Percentiles rank a stretch among this genome's conserved stretches.
Conservation (phyloP, 2,113 vertebrate genomes). For the Ceuthmochares aereus region DNA sequence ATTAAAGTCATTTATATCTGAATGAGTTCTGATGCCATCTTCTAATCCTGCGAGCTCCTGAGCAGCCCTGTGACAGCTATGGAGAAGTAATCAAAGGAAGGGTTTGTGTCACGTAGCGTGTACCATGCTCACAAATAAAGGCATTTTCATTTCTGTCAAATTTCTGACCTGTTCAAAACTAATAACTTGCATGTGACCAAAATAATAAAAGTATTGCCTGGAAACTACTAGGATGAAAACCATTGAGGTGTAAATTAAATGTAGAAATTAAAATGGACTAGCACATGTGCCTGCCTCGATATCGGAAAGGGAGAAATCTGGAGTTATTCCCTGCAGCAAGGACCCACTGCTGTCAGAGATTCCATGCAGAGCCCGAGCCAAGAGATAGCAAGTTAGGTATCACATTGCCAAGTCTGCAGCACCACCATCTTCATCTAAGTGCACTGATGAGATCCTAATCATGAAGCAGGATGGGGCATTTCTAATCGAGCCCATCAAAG, state of each 20-base stretch:
- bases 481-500: not conserved
- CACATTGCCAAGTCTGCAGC: not conserved
- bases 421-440: not conserved
- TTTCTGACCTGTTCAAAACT: not conserved
- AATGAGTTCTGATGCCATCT: slow-evolving; percentile 50
- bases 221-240: not conserved
- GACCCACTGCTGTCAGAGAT: not conserved
- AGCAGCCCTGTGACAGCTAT: not conserved
- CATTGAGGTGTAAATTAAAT: not conserved
- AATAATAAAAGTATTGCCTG: not conserved
- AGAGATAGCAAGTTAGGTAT: not conserved
- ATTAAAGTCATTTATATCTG: slow-evolving; percentile 57
- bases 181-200: not conserved
- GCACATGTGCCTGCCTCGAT: not conserved
- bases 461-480: not conserved
- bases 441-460: not conserved
- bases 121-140: not conserved
- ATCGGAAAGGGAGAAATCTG: not conserved
- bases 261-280: not conserved
- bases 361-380: not conserved
- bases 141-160: slow-evolving; percentile 12
- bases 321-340: not conserved
- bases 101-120: not conserved
- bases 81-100: slow-evolving; percentile 22
- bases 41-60: not conserved